Percentiles rank a stretch among this genome's conserved stretches.
These are phyloP conservation scores for Heterotis niloticus DNA, from an alignment of 2,113 vertebrate genomes.

Conservation along the genomic window DNA sequence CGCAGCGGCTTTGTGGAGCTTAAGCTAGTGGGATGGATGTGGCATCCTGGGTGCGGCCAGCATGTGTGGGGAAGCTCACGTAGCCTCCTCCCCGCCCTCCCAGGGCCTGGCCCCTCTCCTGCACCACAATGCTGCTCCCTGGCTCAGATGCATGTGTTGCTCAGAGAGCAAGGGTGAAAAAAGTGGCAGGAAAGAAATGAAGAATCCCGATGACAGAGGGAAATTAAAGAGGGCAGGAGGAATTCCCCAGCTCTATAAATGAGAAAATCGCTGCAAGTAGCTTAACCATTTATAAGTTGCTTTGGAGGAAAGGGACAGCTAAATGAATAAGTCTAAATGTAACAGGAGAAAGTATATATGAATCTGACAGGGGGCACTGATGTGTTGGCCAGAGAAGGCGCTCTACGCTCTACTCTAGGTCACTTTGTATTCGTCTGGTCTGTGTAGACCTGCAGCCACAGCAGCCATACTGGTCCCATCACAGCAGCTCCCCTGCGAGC, in stretches of 20 bases:
- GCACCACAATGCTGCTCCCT: neutral
- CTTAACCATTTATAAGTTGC: too few species aligned
- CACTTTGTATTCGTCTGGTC: neutral
- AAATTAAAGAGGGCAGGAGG: neutral
- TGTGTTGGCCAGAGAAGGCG: neutral
- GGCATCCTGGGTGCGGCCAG: constrained; percentile 38
- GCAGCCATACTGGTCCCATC: neutral
- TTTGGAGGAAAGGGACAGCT: neutral
- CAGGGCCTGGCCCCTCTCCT: neutral
- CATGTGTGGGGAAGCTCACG: constrained; percentile 51
- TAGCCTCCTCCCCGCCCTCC: constrained; percentile 33
- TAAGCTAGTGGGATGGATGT: neutral
- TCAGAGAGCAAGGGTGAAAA: neutral
- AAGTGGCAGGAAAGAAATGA: neutral
- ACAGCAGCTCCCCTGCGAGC: neutral
- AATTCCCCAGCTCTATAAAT: too few species aligned
- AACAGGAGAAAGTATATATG: neutral
- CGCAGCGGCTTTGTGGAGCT: neutral
- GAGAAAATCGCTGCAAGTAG: too few species aligned
- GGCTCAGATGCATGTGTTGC: neutral
- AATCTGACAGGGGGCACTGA: neutral
- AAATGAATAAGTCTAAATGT: too few species aligned
- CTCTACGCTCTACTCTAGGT: neutral
- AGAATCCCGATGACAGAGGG: neutral
- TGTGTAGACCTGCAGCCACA: neutral